These are phyloP conservation scores for Erythrocercus mccallii DNA, from an alignment of 2,113 vertebrate species.

Conservation along the genomic window DNA sequence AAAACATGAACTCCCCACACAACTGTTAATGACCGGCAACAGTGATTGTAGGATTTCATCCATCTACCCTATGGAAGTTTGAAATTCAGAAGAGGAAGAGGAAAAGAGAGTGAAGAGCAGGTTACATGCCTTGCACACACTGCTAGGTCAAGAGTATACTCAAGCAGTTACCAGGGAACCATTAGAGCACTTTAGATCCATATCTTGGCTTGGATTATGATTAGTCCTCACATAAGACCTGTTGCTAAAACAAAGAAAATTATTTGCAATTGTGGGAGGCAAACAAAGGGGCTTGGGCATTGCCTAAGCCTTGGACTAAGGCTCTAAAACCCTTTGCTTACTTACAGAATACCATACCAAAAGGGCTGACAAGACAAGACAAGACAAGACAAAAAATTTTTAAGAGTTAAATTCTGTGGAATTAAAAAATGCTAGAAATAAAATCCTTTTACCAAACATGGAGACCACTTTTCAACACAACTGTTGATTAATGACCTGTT, in stretches of 20 bases:
- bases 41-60: neutral
- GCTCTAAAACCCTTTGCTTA: neutral
- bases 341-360: neutral
- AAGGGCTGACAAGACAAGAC: neutral
- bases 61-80: neutral
- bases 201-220: neutral
- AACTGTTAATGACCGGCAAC: neutral
- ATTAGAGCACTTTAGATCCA: neutral
- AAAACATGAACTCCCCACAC: neutral
- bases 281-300: neutral
- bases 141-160: neutral
- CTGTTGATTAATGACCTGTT: conserved; percentile 29
- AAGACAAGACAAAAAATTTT: neutral
- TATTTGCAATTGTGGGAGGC: neutral
- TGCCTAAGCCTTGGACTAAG: neutral
- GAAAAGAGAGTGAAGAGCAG: neutral
- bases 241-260: neutral
- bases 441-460: conserved; percentile 4
- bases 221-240: neutral
- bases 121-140: rapidly evolving
- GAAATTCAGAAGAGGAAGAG: neutral
- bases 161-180: neutral
- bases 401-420: neutral
- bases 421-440: neutral
- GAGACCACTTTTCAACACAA: neutral